Evolutionary conservation across 2,888 invertebrate genomes (phyloP).

Genomic region (Patella caerulea): DNA sequence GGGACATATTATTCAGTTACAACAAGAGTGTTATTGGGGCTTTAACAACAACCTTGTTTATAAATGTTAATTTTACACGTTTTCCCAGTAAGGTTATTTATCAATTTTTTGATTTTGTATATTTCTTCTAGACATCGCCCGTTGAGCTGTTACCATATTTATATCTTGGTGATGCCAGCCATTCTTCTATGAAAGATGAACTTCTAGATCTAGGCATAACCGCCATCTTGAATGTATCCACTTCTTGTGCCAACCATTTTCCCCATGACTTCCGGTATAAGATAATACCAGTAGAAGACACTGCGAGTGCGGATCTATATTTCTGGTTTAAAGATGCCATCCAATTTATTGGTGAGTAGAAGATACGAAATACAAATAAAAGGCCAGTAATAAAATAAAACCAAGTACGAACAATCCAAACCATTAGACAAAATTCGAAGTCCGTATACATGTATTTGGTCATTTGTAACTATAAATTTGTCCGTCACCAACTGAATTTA

Average conservation of each 20-base stretch:
- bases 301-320: conserved; percentile 66
- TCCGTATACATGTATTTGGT: too few relatives aligned
- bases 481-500: too few relatives aligned
- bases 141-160: conserved; percentile 63
- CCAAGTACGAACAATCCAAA: too few relatives aligned
- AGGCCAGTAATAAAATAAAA: too few relatives aligned
- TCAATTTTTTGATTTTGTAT: not conserved
- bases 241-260: conserved; percentile 52
- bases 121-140: conserved; percentile 56
- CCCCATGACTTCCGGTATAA: conserved; percentile 65
- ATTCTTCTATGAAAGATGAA: conserved; percentile 51
- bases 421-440: too few relatives aligned
- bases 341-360: conserved; percentile 69
- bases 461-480: too few relatives aligned
- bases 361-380: too few relatives aligned
- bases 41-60: too few relatives aligned
- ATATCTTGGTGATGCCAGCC: conserved; percentile 63
- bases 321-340: conserved; percentile 70
- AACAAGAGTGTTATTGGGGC: too few relatives aligned
- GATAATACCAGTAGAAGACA: conserved; percentile 70
- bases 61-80: too few relatives aligned
- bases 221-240: conserved; percentile 71
- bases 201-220: conserved; percentile 65
- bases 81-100: too few relatives aligned
- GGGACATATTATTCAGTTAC: too few relatives aligned